Base-by-base conservation (phyloP, 2,113 vertebrate species). In the Nettapus auritus region DNA sequence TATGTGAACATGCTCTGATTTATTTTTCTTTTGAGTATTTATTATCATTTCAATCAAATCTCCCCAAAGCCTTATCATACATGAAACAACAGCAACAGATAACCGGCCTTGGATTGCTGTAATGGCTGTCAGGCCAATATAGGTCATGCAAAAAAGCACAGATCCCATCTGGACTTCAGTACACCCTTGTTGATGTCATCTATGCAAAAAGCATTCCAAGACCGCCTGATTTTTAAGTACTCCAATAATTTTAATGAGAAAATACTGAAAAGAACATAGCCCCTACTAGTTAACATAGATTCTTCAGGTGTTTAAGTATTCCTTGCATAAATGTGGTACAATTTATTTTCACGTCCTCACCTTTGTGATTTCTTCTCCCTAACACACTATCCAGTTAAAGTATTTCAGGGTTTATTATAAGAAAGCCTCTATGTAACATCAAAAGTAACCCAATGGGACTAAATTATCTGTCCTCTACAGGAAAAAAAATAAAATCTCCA, bases 31-130 rank as follows among this genome's bases (percentile, higher is more conserved):
- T 74, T 60, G 1, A 84, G 33, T 69, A 86, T 21, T 28, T 69
- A 16, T 59, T 77, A 77, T 15, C 13, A 81, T 89, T 94, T 78
- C 56, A 89, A 63, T 84, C 36, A 93, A 68, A 75, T 46, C 12
- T 56, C 67, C 5, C 19, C 13, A 85, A 84, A 79, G 71, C 29
- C 28, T 86, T 25, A 55, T 77, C 86, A 74, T 11, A 59, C 22
- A 46, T 57, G 31, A 59, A 82, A 91, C 2, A 28, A n/a, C n/a
- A 53, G 56, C 15, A 78, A 60, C 8, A 66, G 55, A 28, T 70
- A 74, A 44, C 13, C 17, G 19, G 14, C 28, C 90, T 53, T 66
- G 20, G 38, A 82, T n/a, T 82, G 56, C 78, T 64, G 33, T 36
- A 82, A 29, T 20, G 86, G 71, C 71, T 73, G 59, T 42, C 44